Percentiles rank a stretch among this genome's conserved stretches.
Evolutionary conservation across 2,113 vertebrate genomes (phyloP).

Genomic region (Pteruthius melanotis): DNA sequence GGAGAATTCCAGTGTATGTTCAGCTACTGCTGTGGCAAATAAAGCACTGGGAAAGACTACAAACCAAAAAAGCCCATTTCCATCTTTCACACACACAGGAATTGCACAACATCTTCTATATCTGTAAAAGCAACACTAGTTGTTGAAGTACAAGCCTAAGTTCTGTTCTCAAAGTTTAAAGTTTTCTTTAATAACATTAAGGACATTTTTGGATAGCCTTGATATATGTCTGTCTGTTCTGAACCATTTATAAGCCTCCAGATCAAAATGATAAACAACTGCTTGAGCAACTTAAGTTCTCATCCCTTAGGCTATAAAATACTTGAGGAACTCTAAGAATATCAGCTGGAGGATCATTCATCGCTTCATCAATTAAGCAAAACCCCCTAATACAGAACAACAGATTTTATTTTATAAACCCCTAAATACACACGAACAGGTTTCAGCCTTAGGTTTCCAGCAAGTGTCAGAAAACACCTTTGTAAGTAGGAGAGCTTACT

Average conservation of each 20-base stretch:
- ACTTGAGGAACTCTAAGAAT: neutral
- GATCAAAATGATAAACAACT: neutral
- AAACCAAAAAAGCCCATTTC: neutral
- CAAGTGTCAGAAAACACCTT: neutral
- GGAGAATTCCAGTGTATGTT: neutral
- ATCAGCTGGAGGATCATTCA: neutral
- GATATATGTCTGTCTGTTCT: neutral
- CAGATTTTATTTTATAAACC: neutral
- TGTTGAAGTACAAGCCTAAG: neutral
- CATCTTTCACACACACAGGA: neutral
- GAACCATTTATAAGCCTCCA: neutral
- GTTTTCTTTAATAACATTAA: neutral
- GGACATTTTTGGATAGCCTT: neutral
- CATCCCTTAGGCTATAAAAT: neutral
- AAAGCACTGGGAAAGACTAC: neutral
- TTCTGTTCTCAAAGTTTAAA: neutral
- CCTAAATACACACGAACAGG: neutral
- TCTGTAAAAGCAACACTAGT: neutral
- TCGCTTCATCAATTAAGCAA: neutral
- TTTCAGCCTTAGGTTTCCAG: neutral
- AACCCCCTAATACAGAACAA: neutral
- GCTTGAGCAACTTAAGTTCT: neutral
- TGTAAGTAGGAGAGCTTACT: slow-evolving; percentile 64
- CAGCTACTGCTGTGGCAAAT: neutral
- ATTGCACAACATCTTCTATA: neutral